Evolutionary conservation across 2,113 vertebrate species (phyloP).

Genomic region (Ammodytes marinus): DNA sequence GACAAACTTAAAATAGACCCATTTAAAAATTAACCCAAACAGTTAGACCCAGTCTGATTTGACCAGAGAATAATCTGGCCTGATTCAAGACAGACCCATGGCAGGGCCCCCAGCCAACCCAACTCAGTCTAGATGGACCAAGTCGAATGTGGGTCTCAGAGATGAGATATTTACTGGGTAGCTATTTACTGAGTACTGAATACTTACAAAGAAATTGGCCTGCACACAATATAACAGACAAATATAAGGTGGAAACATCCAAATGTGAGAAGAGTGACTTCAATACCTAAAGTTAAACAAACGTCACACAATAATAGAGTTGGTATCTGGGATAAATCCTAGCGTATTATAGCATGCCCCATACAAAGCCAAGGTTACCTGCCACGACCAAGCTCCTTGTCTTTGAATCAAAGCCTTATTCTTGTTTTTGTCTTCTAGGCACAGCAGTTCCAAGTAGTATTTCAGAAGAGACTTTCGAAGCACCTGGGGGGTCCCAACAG

Average conservation of each 20-base stretch:
- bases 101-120: not conserved
- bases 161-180: too few relatives aligned
- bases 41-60: not conserved
- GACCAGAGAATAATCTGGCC: not conserved
- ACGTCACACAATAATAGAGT: not conserved
- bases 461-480: constrained; percentile 54
- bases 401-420: constrained; percentile 19
- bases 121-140: not conserved
- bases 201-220: not conserved
- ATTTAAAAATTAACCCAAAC: not conserved
- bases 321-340: not conserved
- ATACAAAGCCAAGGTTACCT: constrained; percentile 15
- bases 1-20: not conserved
- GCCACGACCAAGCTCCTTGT: not conserved
- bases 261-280: not conserved
- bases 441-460: constrained; percentile 55
- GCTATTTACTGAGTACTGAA: too few relatives aligned
- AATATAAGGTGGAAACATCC: not conserved
- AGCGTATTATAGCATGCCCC: not conserved
- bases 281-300: not conserved
- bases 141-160: not conserved
- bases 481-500: constrained; percentile 47
- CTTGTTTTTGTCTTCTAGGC: constrained; percentile 41
- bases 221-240: not conserved
- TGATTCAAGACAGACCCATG: not conserved